These are phyloP conservation scores for Gasterosteus aculeatus DNA, from an alignment of 2,113 vertebrate genomes.

Conservation along the genomic window DNA sequence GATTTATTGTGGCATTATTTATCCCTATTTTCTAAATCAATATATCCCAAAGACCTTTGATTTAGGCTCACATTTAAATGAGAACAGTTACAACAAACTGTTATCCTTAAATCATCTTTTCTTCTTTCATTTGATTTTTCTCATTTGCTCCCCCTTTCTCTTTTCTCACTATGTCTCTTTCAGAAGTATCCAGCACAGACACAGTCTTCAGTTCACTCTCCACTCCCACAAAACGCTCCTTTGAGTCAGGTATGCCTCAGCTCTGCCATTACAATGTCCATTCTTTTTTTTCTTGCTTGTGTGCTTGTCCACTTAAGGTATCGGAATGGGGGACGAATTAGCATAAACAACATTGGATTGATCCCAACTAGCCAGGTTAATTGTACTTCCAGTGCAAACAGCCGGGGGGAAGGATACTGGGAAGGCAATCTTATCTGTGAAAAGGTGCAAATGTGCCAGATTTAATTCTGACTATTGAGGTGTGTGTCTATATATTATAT, in stretches of 20 bases:
- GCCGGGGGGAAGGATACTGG: neutral
- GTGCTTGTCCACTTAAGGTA: conserved; percentile 9
- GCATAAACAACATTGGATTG: conserved; percentile 6
- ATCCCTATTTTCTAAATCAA: conserved; percentile 7
- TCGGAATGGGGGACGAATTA: neutral
- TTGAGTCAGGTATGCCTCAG: conserved; percentile 69
- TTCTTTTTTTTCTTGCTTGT: conserved; percentile 30
- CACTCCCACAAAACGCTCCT: conserved; percentile 73
- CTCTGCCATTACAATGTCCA: neutral
- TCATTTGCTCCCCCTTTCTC: neutral
- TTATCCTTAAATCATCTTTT: neutral
- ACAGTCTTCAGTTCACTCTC: conserved; percentile 63
- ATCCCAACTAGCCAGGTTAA: conserved; percentile 40
- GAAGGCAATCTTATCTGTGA: neutral
- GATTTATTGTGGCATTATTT: conserved; percentile 26
- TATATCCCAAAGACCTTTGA: conserved; percentile 5
- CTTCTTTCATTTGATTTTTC: neutral
- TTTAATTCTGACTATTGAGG: neutral
- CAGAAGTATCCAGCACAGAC: conserved; percentile 69
- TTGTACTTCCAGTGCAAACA: conserved; percentile 26
- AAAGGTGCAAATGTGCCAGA: conserved; percentile 5
- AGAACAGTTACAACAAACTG: conserved; percentile 6
- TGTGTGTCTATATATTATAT: neutral
- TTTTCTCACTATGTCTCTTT: neutral
- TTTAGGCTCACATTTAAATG: conserved; percentile 3